These are phyloP conservation scores for Plodia interpunctella DNA, from an alignment of 1,140 invertebrate genomes.

Conservation along the genomic window DNA sequence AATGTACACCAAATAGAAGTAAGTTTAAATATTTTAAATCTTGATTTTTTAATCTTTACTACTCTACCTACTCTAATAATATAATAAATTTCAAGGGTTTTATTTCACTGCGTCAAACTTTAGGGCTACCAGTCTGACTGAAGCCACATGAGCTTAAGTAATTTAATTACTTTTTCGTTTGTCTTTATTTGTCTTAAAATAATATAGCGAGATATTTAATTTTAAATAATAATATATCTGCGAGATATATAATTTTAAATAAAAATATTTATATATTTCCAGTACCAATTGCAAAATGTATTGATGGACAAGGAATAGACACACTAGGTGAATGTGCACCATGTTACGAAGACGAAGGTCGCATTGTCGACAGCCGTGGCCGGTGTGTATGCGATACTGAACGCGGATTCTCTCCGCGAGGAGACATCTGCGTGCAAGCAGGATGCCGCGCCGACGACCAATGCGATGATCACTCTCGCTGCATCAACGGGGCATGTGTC, in stretches of 20 bases:
- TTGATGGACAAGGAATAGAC: slow-evolving; percentile 83
- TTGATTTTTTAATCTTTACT: no score
- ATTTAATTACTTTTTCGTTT: no score
- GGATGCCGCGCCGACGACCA: slow-evolving; percentile 86
- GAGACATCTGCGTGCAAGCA: slow-evolving; percentile 87
- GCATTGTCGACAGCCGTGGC: slow-evolving; percentile 85
- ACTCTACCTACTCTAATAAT: no score
- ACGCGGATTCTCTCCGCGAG: slow-evolving; percentile 85
- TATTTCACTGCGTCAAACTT: no score
- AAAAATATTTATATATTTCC: slow-evolving; percentile 14
- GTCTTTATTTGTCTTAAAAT: no score
- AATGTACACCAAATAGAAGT: slow-evolving; percentile 84
- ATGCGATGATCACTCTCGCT: slow-evolving; percentile 87
- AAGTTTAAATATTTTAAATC: slow-evolving; percentile 28
- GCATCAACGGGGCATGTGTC: slow-evolving; percentile 84
- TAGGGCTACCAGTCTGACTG: no score
- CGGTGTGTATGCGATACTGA: slow-evolving; percentile 88
- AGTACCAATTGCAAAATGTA: slow-evolving; percentile 51
- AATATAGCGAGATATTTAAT: no score
- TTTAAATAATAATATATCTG: no score
- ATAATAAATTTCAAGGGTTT: no score
- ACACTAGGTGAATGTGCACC: slow-evolving; percentile 85
- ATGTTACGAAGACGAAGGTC: slow-evolving; percentile 84
- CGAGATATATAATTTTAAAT: no score
- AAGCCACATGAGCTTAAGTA: no score